Conservation (phyloP, 2,797 vertebrate species). For the Eutrigla gurnardus region DNA sequence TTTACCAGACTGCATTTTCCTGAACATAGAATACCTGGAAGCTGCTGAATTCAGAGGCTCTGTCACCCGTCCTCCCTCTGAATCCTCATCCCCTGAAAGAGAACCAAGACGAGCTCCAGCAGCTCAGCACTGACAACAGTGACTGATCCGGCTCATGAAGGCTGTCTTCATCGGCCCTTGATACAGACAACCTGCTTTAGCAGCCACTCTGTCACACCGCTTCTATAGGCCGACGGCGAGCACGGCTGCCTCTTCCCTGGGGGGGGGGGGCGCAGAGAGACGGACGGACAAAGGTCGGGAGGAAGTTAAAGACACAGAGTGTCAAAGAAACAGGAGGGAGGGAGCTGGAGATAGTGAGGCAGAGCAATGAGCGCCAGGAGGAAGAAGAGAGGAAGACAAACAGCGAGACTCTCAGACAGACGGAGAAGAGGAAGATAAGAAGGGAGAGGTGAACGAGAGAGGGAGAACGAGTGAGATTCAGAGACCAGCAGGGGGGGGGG, state of each 20-base stretch:
- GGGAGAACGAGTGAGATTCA: not conserved
- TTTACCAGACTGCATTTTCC: not conserved
- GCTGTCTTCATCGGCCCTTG: constrained; percentile 14
- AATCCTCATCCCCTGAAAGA: not conserved
- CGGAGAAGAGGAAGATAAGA: not conserved
- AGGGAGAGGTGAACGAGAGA: not conserved
- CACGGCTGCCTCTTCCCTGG: constrained; percentile 6
- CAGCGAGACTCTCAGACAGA: not conserved
- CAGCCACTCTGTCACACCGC: not conserved
- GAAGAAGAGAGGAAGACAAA: not conserved
- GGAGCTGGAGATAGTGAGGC: not conserved
- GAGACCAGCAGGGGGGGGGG: not conserved
- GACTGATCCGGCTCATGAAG: constrained; percentile 12
- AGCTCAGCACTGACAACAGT: constrained; percentile 16
- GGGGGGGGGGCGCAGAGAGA: not conserved
- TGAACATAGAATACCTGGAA: not conserved
- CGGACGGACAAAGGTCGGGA: not conserved
- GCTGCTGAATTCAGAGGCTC: not conserved
- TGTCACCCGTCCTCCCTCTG: not conserved
- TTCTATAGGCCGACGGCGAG: not conserved
- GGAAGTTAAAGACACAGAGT: constrained; percentile 7
- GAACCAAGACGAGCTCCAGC: constrained; percentile 17
- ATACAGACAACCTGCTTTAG: constrained; percentile 27
- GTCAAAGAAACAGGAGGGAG: constrained; percentile 16
- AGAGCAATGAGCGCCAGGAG: not conserved